Conservation (phyloP, 2,888 invertebrate species). For the Spilarctia lutea region DNA sequence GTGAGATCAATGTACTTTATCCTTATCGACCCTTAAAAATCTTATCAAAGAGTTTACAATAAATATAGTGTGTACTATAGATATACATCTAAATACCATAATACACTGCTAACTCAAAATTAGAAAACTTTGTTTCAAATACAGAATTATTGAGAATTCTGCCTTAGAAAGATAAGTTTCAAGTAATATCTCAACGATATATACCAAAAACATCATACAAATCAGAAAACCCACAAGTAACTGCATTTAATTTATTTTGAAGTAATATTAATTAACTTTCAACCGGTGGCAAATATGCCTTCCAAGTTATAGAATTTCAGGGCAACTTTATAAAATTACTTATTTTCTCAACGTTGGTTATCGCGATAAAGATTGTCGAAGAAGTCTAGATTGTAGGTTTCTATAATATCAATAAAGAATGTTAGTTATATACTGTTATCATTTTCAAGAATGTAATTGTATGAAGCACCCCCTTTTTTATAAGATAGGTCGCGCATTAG, state of each 20-base stretch:
- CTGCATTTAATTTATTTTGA: not conserved
- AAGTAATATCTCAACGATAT: not conserved
- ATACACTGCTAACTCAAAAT: not conserved
- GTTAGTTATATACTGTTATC: too few relatives aligned
- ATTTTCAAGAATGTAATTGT: too few relatives aligned
- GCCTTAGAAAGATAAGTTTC: not conserved
- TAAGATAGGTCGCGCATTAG: too few relatives aligned
- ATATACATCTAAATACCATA: not conserved
- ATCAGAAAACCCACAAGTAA: not conserved
- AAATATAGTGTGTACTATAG: not conserved
- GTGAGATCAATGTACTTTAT: not conserved
- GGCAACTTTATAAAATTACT: too few relatives aligned
- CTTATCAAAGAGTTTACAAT: not conserved
- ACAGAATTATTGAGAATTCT: not conserved
- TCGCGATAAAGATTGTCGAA: too few relatives aligned
- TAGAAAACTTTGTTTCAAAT: not conserved
- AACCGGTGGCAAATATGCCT: not conserved
- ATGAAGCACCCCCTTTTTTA: too few relatives aligned
- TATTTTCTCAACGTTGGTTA: too few relatives aligned
- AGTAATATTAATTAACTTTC: conserved; percentile 4
- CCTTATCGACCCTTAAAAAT: not conserved
- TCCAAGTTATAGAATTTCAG: too few relatives aligned
- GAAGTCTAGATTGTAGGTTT: too few relatives aligned
- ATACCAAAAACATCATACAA: not conserved
- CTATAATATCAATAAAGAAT: too few relatives aligned